phyloP scores from a whole-genome alignment of 2,797 vertebrate genomes.

The Chiroxiphia lanceolata region DNA sequence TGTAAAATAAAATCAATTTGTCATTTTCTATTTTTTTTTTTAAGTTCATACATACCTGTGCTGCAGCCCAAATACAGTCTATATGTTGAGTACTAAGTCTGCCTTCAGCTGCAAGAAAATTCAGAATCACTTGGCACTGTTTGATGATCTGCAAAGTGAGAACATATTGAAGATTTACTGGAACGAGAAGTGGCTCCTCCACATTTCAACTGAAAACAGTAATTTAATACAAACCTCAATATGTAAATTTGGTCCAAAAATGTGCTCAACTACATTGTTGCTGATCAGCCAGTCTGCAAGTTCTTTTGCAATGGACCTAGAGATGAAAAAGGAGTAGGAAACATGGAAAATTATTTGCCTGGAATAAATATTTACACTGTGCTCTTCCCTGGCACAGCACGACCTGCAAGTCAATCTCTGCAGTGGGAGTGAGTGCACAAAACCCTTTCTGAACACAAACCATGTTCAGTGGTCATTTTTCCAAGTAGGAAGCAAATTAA shows the following conservation, averaged over 20 bases:
- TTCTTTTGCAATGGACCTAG: constrained; percentile 95
- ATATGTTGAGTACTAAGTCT: constrained; percentile 96
- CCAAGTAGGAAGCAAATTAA: background rate
- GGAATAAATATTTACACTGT: background rate
- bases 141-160: constrained; percentile 92
- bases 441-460: background rate
- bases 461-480: background rate
- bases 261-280: constrained; percentile 97
- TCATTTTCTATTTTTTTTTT: background rate
- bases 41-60: constrained; percentile 82
- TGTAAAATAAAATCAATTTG: background rate
- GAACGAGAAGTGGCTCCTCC: background rate
- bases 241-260: constrained; percentile 96
- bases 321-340: background rate
- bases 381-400: background rate
- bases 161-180: constrained; percentile 35
- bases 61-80: constrained; percentile 98
- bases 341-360: background rate
- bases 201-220: background rate
- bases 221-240: constrained; percentile 88
- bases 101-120: constrained; percentile 97
- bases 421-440: background rate
- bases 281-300: constrained; percentile 94
- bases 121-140: constrained; percentile 99
- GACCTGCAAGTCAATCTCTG: background rate